These are phyloP conservation scores for Ictalurus furcatus DNA, from an alignment of 2,113 vertebrate species.

Conservation along the genomic window DNA sequence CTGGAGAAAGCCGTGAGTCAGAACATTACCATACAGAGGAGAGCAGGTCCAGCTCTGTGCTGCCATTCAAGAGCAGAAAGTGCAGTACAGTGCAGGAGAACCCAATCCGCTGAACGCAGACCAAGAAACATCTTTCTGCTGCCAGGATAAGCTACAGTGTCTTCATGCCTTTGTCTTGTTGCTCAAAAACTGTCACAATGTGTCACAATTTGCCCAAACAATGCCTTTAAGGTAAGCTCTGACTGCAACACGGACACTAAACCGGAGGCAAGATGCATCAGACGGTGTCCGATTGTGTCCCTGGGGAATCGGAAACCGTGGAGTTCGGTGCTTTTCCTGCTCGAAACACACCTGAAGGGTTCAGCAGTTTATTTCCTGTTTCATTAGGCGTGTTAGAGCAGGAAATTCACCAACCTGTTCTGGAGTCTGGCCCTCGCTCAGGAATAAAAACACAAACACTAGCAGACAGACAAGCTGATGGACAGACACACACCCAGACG, in stretches of 20 bases:
- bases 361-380: neutral
- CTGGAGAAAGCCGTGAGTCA: neutral
- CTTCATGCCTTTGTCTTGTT: neutral
- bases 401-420: neutral
- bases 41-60: neutral
- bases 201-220: neutral
- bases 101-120: neutral
- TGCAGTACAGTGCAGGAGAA: neutral
- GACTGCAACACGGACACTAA: neutral
- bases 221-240: neutral
- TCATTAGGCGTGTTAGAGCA: neutral
- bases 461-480: neutral
- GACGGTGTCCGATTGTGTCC: neutral
- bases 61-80: neutral
- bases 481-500: neutral
- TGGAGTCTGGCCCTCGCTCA: neutral
- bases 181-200: neutral
- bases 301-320: neutral
- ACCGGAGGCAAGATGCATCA: neutral
- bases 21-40: slow-evolving; percentile 14
- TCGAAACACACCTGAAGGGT: too few relatives aligned
- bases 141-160: neutral
- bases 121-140: neutral
- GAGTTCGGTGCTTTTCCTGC: neutral
- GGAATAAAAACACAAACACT: neutral